Evolutionary conservation across 2,888 invertebrate genomes (phyloP), one percentile per base, ranked within the genome.

Genomic region (Eilema depressum): DNA sequence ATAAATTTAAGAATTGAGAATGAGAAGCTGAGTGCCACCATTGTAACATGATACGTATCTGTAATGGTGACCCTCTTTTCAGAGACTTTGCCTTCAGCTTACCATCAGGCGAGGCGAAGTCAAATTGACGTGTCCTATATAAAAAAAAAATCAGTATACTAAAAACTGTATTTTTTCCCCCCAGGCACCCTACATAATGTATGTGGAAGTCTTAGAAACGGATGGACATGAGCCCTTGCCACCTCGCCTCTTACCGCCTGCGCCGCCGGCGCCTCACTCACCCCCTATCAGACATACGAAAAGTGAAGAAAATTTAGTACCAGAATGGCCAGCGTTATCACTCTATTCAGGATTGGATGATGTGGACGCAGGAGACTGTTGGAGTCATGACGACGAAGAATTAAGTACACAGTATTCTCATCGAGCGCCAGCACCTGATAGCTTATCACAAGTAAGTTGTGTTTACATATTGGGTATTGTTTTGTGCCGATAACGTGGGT

Each of bases 381-480:
- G 99, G 99, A 99, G 98, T 71, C 99, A 98, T 87, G 99, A 99
- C 86, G 99, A 99, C 84, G 99, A 99, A 88, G 99, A 99, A 83
- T 97, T 99, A 3, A 89, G 89, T 73, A 87, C 91, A 70, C 90
- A 91, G 75, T 94, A 93, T 73, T 85, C 89, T 17, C 84, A 88
- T 12, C 83, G 91, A 78, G 89, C 92, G 65, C 92, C 93, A 3
- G 93, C 94, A 67, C 94, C 95, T 2, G 95, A 95, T 72, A 91
- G 92, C 71, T 97, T 99, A 77, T 99, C 99, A 5, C 99, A 99
- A 96, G 97, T 99, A 93, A 97, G 98, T 75, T 60, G 53, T 10
- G 70, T 41, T 23, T 47, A 47, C 47, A 47, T 47, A 47, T 47
- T 47, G 47, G 47, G 20, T 20, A n/a, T 8, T 53, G n/a, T 53